Conservation (phyloP, 2,113 vertebrate genomes). For the Macrotus californicus region DNA sequence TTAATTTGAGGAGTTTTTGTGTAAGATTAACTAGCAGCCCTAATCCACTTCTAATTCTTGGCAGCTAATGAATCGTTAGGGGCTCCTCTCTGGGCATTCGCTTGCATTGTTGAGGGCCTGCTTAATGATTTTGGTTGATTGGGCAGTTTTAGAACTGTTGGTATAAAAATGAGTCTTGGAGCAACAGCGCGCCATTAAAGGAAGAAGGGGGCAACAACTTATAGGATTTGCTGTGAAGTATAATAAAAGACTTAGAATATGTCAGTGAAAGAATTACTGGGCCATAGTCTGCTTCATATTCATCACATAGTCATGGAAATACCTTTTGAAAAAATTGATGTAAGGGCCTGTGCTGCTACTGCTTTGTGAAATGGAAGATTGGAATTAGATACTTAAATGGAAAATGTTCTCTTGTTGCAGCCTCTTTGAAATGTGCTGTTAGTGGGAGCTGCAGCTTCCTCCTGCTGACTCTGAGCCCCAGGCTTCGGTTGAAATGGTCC, state of each 20-base stretch:
- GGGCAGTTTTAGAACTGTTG: conserved; percentile 38
- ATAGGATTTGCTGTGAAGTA: neutral
- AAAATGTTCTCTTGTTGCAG: conserved; percentile 66
- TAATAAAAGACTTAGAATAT: conserved; percentile 34
- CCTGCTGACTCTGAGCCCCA: conserved; percentile 71
- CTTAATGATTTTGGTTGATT: conserved; percentile 38
- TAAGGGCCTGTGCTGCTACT: conserved; percentile 48
- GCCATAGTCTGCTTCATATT: neutral
- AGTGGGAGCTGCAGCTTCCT: conserved; percentile 64
- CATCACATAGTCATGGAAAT: conserved; percentile 20
- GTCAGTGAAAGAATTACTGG: conserved; percentile 9
- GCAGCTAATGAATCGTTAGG: conserved; percentile 11
- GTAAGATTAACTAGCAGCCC: conserved; percentile 41
- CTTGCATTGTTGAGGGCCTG: conserved; percentile 43
- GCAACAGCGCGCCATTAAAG: neutral
- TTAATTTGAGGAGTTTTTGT: conserved; percentile 5
- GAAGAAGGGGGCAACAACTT: neutral
- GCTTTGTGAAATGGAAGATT: conserved; percentile 55
- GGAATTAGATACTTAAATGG: conserved; percentile 58
- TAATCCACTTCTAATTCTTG: conserved; percentile 25
- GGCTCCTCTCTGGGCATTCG: neutral
- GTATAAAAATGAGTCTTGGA: conserved; percentile 25
- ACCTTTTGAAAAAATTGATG: conserved; percentile 41
- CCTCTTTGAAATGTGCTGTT: conserved; percentile 70
- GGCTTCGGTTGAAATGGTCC: conserved; percentile 72